Percentiles rank a stretch among this genome's conserved stretches.
Evolutionary conservation across 2,113 vertebrate genomes (phyloP).

Genomic region (Plecotus auritus): DNA sequence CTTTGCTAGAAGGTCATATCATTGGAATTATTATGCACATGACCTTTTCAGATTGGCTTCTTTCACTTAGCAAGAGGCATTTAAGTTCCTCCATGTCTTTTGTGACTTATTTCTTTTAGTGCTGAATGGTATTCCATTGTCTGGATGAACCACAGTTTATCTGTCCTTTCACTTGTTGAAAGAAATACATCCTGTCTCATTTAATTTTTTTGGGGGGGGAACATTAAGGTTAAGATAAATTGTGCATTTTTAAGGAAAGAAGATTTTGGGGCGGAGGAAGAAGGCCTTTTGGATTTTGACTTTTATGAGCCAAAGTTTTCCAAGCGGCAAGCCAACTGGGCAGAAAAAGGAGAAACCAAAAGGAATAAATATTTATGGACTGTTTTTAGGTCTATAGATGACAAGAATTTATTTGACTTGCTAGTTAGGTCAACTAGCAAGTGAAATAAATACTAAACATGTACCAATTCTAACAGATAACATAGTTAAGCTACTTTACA

Average conservation of each 20-base stretch:
- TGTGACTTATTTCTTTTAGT: not conserved
- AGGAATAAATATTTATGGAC: no score
- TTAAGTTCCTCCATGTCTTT: no score
- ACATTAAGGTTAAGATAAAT: not conserved
- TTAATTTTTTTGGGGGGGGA: rapidly evolving
- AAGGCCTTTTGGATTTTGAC: not conserved
- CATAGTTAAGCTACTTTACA: rapidly evolving
- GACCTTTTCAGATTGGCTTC: not conserved
- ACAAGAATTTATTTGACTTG: not conserved
- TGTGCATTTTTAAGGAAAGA: not conserved
- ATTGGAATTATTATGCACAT: rapidly evolving
- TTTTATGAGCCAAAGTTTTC: not conserved
- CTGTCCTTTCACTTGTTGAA: not conserved
- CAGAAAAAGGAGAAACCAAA: not conserved
- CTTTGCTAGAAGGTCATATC: not conserved
- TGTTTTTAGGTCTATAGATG: not conserved
- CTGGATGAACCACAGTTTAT: rapidly evolving
- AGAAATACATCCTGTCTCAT: rapidly evolving
- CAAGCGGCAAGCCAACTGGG: not conserved
- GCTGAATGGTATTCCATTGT: rapidly evolving
- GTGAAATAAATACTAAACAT: not conserved
- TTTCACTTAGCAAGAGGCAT: rapidly evolving
- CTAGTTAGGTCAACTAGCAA: not conserved
- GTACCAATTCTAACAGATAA: not conserved
- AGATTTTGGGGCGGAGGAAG: no score